Evolutionary conservation across 2,113 vertebrate genomes (phyloP).

Genomic region (Orthonyx spaldingii): DNA sequence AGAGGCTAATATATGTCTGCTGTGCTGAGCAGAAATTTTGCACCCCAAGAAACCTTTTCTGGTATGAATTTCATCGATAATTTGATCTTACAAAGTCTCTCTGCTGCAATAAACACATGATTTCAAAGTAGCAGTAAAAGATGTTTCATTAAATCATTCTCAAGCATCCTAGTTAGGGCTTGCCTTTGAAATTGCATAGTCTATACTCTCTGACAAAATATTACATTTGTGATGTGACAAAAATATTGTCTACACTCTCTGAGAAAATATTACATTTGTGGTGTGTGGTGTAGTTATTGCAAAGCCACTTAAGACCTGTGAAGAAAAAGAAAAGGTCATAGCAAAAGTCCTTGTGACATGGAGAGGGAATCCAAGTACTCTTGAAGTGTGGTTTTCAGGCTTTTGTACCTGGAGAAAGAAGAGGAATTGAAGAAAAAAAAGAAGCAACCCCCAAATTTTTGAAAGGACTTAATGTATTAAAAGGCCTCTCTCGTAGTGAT

Average conservation of each 20-base stretch:
- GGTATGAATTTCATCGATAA: neutral
- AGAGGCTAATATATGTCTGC: neutral
- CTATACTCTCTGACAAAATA: neutral
- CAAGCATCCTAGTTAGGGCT: neutral
- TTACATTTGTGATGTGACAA: neutral
- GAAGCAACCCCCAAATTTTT: neutral
- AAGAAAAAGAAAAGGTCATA: neutral
- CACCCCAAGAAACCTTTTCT: neutral
- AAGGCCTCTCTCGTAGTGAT: neutral
- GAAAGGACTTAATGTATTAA: neutral
- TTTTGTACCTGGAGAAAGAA: neutral
- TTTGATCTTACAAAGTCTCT: neutral
- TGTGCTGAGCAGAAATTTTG: neutral
- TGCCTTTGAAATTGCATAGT: neutral
- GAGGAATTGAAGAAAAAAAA: neutral
- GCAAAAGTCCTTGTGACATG: neutral
- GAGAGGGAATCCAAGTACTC: neutral
- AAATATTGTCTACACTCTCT: neutral
- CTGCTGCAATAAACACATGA: neutral
- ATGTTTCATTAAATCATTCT: neutral
- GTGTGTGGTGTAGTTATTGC: neutral
- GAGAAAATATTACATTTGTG: neutral
- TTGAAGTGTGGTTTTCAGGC: neutral
- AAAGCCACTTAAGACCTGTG: neutral
- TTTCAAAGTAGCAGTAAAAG: neutral